Base-by-base conservation (phyloP, 2,797 vertebrate genomes). In the Psittacula echo region DNA sequence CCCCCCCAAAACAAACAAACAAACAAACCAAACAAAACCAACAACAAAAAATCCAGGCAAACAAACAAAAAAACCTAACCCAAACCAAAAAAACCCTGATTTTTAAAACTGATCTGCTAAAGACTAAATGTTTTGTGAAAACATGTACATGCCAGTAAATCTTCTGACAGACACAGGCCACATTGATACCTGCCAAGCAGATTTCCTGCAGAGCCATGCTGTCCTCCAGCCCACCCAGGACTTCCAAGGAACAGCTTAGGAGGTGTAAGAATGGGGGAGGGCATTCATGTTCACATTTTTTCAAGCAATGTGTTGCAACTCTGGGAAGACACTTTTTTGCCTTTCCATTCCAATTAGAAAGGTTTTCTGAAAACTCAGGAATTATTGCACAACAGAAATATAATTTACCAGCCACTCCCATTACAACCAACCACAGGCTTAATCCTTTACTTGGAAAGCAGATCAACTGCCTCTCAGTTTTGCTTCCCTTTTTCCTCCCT, bases 361-460 rank as follows among this genome's bases (percentile, higher is more conserved):
- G 30, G n/a, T 66, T 73, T 85, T 92, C 75, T 76, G 75, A 83
- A 93, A 87, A 82, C 7, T 73, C 44, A 15, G 81, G 29, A 79
- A 56, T 85, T 89, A 76, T 80, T 96, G 75, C 89, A 83, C 75
- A 94, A 93, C 48, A 85, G 72, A 71, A 94, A 20, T 47, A 75
- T 7, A 0, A 84, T 78, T 81, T 91, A 81, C 50, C n/a, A 76
- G 62, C n/a, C 34, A 48, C 83, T 90, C 62, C 73, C 70, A n/a
- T 62, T 73, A 72, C 30, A 70, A 56, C 82, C 73, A 90, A 53
- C 34, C 73, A 73, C 42, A 62, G 60, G 44, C 30, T 84, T 74
- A 85, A 88, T 85, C 54, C n/a, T 87, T 79, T 70, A 86, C 71
- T 91, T 91, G 94, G 85, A 95, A 95, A 90, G 67, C 64, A 8